Percentiles rank a stretch among this genome's conserved stretches.
Evolutionary conservation across 37 sponge, comb jelly and placozoan genomes (phyloP).

Genomic region (Theonella swinhoei): DNA sequence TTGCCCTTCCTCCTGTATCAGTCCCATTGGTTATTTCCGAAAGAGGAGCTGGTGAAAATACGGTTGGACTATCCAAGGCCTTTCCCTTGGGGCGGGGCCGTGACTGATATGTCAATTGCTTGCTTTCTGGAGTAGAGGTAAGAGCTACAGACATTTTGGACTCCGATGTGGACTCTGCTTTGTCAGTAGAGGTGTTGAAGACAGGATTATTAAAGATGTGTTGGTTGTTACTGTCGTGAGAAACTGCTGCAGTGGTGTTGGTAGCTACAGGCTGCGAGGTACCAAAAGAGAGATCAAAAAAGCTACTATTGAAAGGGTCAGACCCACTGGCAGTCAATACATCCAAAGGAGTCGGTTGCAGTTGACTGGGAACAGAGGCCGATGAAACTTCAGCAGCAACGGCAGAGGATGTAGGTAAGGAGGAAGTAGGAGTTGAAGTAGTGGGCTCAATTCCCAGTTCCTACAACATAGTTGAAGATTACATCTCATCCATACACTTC

Average conservation of each 20-base stretch:
- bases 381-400: neutral
- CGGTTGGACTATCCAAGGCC: neutral
- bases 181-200: neutral
- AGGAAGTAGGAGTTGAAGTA: neutral
- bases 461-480: too few species aligned
- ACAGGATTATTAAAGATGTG: neutral
- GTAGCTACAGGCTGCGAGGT: neutral
- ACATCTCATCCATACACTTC: too few species aligned
- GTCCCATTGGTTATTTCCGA: too few species aligned
- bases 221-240: neutral
- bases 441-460: too few species aligned
- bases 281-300: neutral
- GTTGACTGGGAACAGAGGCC: neutral
- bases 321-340: neutral
- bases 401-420: neutral
- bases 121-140: neutral
- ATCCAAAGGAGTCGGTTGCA: neutral
- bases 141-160: too few species aligned
- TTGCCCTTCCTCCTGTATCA: neutral
- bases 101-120: neutral
- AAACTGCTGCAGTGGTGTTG: neutral
- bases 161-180: neutral
- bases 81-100: neutral
- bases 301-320: neutral
- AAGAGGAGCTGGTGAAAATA: neutral